Percentiles rank a stretch among this genome's conserved stretches.
phyloP scores from a whole-genome alignment of 2,888 invertebrate species.

The Tribolium freemani region DNA sequence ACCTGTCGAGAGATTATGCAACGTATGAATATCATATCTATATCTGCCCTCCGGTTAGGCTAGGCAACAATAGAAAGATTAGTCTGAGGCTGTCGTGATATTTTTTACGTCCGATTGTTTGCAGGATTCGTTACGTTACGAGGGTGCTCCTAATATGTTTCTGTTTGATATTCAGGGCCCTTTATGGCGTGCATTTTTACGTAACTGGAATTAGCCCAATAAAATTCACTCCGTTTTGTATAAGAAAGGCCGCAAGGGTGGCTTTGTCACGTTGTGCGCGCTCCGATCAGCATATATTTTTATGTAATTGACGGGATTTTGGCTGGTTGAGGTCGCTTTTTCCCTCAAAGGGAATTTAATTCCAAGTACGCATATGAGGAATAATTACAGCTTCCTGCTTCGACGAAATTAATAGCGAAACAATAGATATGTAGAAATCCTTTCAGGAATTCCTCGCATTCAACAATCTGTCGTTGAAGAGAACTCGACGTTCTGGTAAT shows the following conservation, averaged over 20 bases:
- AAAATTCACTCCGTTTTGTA: slow-evolving; percentile 23
- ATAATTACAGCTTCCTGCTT: slow-evolving; percentile 54
- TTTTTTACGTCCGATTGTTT: slow-evolving; percentile 57
- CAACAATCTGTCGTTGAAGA: slow-evolving; percentile 52
- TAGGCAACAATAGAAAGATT: slow-evolving; percentile 57
- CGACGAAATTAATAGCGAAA: slow-evolving; percentile 58
- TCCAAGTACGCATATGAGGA: slow-evolving; percentile 47
- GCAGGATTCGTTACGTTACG: slow-evolving; percentile 55
- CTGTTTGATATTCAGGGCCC: slow-evolving; percentile 39
- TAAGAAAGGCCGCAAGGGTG: slow-evolving; percentile 10
- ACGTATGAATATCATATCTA: slow-evolving; percentile 61
- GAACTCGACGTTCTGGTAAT: slow-evolving; percentile 49
- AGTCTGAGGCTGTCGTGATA: too few species aligned
- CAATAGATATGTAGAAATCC: slow-evolving; percentile 58
- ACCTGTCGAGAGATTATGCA: slow-evolving; percentile 59
- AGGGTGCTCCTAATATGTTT: slow-evolving; percentile 53
- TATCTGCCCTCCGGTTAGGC: slow-evolving; percentile 51
- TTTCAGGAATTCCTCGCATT: slow-evolving; percentile 54
- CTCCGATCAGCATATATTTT: slow-evolving; percentile 31
- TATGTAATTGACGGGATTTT: slow-evolving; percentile 13
- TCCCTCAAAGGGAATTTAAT: slow-evolving; percentile 18
- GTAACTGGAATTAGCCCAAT: slow-evolving; percentile 42
- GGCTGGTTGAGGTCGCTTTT: not conserved
- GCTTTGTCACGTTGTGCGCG: slow-evolving; percentile 1
- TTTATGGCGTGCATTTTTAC: slow-evolving; percentile 39